Conservation (phyloP, 2,888 invertebrate genomes). For the Petrolisthes manimaculis region DNA sequence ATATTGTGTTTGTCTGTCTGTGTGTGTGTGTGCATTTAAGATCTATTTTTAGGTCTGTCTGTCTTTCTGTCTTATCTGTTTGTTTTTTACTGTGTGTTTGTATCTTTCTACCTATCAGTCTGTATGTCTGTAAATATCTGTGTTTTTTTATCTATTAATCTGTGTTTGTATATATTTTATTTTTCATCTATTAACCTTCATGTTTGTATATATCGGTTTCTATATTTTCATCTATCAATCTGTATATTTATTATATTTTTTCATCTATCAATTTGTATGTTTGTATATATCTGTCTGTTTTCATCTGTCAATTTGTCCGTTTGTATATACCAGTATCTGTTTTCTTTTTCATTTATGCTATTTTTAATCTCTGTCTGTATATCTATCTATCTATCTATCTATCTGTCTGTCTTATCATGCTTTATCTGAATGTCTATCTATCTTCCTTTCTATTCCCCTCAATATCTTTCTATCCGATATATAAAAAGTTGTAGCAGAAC, state of each 20-base stretch:
- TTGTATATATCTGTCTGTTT: no score
- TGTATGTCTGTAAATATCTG: neutral
- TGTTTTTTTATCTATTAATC: no score
- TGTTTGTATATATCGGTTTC: no score
- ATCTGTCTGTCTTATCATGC: neutral
- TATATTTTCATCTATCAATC: no score
- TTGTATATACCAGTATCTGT: neutral
- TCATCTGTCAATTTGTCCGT: neutral
- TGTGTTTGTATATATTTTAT: no score
- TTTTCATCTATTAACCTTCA: no score
- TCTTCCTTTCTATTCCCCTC: neutral
- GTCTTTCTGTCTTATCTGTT: neutral
- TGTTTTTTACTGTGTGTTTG: neutral
- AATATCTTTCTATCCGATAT: neutral
- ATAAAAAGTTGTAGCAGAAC: no score
- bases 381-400: slow-evolving; percentile 6
- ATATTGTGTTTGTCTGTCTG: neutral
- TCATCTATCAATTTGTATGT: neutral
- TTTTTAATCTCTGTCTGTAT: neutral
- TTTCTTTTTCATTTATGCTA: neutral
- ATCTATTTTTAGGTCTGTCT: no score
- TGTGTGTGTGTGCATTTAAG: no score
- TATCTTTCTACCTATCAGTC: neutral
- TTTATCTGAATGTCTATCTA: slow-evolving; percentile 17
- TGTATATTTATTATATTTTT: neutral